phyloP scores from a whole-genome alignment of 2,797 vertebrate genomes.

The Passerculus sandwichensis region DNA sequence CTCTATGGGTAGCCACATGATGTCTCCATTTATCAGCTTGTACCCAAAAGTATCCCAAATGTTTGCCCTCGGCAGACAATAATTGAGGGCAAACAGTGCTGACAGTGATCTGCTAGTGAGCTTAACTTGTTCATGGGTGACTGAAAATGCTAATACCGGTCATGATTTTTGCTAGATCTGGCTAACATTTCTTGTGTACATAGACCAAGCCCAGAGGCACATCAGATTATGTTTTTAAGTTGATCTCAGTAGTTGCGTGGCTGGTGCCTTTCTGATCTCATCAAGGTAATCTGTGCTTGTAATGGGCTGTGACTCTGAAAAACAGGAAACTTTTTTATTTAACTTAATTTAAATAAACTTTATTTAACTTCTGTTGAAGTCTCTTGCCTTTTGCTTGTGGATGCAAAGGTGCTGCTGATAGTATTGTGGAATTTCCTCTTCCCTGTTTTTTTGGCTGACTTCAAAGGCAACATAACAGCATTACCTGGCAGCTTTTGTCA shows the following conservation, averaged over 20 bases:
- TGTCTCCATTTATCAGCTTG: neutral
- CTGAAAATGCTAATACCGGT: constrained; percentile 61
- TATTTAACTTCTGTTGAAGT: neutral
- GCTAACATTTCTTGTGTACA: neutral
- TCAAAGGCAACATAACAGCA: neutral
- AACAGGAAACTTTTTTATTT: constrained; percentile 43
- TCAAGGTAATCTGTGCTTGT: neutral
- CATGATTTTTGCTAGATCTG: neutral
- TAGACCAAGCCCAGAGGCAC: neutral
- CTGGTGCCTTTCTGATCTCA: constrained; percentile 32
- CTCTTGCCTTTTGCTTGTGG: neutral
- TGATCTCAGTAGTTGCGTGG: neutral
- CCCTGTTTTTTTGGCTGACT: neutral
- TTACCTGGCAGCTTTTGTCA: neutral
- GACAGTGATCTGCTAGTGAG: neutral
- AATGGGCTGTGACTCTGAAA: neutral
- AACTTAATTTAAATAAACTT: neutral
- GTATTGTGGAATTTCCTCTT: neutral
- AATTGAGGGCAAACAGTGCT: neutral
- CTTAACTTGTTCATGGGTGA: constrained; percentile 67
- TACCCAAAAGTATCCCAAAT: constrained; percentile 1
- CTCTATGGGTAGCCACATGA: neutral
- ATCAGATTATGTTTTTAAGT: neutral
- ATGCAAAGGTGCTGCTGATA: constrained; percentile 1
- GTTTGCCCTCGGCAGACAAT: neutral